A percentile compares a stretch with the other conserved stretches of the same genome.
Conservation (phyloP, 2,113 vertebrate genomes). For the Oenanthe oenanthe region DNA sequence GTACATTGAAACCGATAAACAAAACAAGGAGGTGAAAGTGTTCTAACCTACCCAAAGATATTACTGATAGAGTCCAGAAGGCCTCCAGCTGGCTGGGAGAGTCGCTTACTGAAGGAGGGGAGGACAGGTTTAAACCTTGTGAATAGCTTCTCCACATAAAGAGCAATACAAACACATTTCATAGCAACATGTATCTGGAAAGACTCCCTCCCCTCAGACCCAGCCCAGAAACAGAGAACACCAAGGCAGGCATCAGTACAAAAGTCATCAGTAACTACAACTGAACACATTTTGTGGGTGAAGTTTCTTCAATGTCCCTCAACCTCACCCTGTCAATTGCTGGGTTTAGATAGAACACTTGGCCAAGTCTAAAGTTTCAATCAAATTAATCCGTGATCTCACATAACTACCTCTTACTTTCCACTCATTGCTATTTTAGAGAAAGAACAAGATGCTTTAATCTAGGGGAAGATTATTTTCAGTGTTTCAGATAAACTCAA, state of each 20-base stretch:
- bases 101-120: slow-evolving; percentile 87
- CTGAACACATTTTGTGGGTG: neutral
- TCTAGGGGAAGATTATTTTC: neutral
- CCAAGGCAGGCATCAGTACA: slow-evolving; percentile 1
- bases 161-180: slow-evolving; percentile 68
- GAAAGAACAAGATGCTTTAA: neutral
- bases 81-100: slow-evolving; percentile 85
- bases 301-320: neutral
- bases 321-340: neutral
- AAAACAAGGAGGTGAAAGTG: slow-evolving; percentile 67
- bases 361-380: neutral
- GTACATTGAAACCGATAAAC: slow-evolving; percentile 52
- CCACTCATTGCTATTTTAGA: slow-evolving; percentile 8
- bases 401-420: neutral
- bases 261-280: neutral
- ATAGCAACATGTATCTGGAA: slow-evolving; percentile 33
- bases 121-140: slow-evolving; percentile 80
- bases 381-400: neutral
- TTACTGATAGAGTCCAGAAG: slow-evolving; percentile 96
- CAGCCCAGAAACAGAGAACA: slow-evolving; percentile 40
- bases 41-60: slow-evolving; percentile 94
- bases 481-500: neutral
- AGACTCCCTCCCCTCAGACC: slow-evolving; percentile 43
- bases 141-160: slow-evolving; percentile 69
- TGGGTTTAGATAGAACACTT: neutral